These are phyloP conservation scores for Saguinus imperator DNA, from an alignment of 2,113 vertebrate genomes.

Conservation along the genomic window DNA sequence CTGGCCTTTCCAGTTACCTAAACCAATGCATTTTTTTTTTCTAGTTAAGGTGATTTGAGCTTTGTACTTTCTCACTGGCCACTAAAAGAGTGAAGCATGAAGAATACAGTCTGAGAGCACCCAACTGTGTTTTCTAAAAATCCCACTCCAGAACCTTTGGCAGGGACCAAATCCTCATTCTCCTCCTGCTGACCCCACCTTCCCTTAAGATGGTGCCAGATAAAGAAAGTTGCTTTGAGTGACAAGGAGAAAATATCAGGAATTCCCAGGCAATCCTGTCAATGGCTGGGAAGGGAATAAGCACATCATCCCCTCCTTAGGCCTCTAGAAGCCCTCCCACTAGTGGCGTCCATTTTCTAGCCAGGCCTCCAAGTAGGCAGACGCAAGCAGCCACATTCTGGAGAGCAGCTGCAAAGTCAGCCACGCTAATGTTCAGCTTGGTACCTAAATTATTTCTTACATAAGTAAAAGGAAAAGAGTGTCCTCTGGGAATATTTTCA, in stretches of 20 bases:
- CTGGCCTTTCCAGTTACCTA: not conserved
- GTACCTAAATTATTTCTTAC: constrained; percentile 67
- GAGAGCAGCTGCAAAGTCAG: constrained; percentile 59
- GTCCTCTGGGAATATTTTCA: constrained; percentile 71
- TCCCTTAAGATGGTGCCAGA: not conserved
- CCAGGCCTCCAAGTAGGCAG: not conserved
- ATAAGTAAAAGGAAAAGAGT: constrained; percentile 69
- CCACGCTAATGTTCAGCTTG: constrained; percentile 58
- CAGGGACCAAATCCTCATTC: not conserved
- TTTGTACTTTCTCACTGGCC: not conserved
- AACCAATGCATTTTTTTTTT: not conserved
- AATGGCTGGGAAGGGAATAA: not conserved
- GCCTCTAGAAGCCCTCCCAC: not conserved
- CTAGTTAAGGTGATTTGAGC: not conserved
- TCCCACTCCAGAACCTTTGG: not conserved
- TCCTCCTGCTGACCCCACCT: not conserved
- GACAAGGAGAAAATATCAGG: not conserved
- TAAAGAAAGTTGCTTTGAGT: not conserved
- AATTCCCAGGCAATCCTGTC: not conserved
- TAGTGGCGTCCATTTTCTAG: not conserved
- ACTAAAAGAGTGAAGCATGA: not conserved
- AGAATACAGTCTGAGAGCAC: not conserved
- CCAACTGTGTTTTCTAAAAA: not conserved
- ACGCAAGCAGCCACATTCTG: not conserved
- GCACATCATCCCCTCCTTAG: not conserved